Evolutionary conservation across 2,888 invertebrate genomes (phyloP).

Genomic region (Adineta ricciae): DNA sequence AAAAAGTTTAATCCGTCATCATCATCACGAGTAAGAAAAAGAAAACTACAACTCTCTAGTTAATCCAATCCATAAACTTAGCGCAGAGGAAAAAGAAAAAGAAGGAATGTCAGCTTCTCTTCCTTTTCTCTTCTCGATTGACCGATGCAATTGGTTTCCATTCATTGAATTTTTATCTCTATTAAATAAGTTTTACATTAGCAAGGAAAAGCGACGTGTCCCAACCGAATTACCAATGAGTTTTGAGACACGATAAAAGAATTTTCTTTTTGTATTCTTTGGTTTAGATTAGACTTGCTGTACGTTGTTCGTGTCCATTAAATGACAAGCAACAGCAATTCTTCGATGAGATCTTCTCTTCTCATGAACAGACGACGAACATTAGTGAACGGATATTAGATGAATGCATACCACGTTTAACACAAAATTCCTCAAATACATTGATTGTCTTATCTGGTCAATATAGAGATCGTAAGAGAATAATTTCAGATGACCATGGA

Average conservation of each 20-base stretch:
- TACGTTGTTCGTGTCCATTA: background rate
- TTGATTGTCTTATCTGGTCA: background rate
- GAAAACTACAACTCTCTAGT: background rate
- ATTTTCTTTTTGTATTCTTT: background rate
- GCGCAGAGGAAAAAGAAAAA: too few relatives aligned
- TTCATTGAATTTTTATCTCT: background rate
- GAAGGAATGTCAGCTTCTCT: background rate
- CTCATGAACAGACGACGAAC: background rate
- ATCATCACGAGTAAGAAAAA: background rate
- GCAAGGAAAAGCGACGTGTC: background rate
- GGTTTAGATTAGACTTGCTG: background rate
- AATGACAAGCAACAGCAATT: background rate
- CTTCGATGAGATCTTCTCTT: background rate
- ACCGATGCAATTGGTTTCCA: background rate
- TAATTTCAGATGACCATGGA: background rate
- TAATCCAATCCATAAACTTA: too few relatives aligned
- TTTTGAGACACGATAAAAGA: background rate
- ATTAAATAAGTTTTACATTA: background rate
- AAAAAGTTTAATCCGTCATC: background rate
- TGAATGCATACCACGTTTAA: background rate
- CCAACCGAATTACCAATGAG: background rate
- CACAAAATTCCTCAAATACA: background rate
- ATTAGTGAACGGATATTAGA: background rate
- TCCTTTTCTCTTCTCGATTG: background rate
- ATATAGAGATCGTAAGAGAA: background rate